These are phyloP conservation scores for Ametastegia equiseti DNA, from an alignment of 2,888 invertebrate species.

Conservation along the genomic window DNA sequence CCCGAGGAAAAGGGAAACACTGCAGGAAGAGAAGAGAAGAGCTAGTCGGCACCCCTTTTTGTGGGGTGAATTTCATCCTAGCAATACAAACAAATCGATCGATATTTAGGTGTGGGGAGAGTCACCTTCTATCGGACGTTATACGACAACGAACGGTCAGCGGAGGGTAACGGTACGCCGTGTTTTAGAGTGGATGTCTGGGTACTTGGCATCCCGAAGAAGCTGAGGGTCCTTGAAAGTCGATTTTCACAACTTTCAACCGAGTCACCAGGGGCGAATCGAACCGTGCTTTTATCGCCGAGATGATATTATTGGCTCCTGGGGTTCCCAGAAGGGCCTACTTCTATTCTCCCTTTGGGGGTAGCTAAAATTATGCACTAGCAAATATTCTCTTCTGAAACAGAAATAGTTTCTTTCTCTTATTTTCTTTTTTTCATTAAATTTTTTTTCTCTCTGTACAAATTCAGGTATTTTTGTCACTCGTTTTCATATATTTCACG, in stretches of 20 bases:
- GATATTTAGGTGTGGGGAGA: constrained; percentile 5
- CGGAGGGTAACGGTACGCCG: neutral
- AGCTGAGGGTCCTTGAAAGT: constrained; percentile 36
- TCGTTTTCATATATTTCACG: no score
- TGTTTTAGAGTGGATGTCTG: constrained; percentile 16
- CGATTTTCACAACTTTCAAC: constrained; percentile 45
- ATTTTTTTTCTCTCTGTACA: neutral
- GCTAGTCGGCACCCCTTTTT: constrained; percentile 16
- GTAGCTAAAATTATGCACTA: constrained; percentile 20
- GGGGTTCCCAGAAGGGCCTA: neutral
- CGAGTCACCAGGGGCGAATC: constrained; percentile 43
- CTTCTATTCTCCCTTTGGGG: neutral
- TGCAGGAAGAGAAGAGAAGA: neutral
- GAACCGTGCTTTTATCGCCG: constrained; percentile 40
- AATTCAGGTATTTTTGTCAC: neutral
- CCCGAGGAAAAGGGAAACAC: constrained; percentile 15
- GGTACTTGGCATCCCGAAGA: neutral
- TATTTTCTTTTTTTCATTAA: neutral
- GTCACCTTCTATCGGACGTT: constrained; percentile 46
- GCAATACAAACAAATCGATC: constrained; percentile 40
- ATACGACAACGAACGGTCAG: constrained; percentile 35
- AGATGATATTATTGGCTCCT: constrained; percentile 43
- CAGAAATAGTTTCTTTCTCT: neutral
- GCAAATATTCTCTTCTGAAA: neutral
- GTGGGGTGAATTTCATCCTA: constrained; percentile 16